Evolutionary conservation across 2,888 invertebrate genomes (phyloP).

Genomic region (Priocnemis perturbator): DNA sequence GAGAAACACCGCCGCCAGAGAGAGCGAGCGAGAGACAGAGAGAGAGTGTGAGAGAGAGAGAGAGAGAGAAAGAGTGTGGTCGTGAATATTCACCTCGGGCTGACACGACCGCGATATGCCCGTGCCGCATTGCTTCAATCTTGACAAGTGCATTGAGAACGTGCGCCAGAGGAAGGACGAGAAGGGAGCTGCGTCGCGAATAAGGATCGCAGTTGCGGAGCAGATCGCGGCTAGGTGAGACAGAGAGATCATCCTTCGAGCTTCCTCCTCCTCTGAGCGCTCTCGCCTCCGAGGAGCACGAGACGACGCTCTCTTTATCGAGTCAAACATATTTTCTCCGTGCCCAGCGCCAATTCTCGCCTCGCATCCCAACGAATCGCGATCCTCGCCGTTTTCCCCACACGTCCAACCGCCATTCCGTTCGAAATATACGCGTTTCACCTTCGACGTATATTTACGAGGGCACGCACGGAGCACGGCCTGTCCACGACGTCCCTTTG

Average conservation of each 20-base stretch:
- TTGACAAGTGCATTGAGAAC: slow-evolving; percentile 53
- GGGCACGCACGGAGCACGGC: slow-evolving; percentile 21
- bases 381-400: neutral
- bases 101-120: slow-evolving; percentile 63
- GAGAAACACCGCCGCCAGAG: neutral
- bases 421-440: slow-evolving; percentile 34
- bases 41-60: too few relatives aligned
- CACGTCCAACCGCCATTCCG: slow-evolving; percentile 36
- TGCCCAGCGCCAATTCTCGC: too few relatives aligned
- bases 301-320: neutral
- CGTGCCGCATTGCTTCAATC: slow-evolving; percentile 57
- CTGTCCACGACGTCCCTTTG: slow-evolving; percentile 37
- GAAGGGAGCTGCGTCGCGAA: slow-evolving; percentile 26
- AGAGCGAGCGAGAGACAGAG: slow-evolving; percentile 14
- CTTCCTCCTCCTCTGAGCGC: too few relatives aligned
- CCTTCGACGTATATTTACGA: slow-evolving; percentile 35
- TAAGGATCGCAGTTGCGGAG: slow-evolving; percentile 27
- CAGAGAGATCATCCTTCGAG: neutral
- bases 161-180: slow-evolving; percentile 16
- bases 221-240: slow-evolving; percentile 44
- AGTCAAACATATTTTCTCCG: too few relatives aligned
- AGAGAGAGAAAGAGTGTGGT: too few relatives aligned
- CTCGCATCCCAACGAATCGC: too few relatives aligned
- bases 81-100: slow-evolving; percentile 21
- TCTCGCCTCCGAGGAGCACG: too few relatives aligned